phyloP scores from a whole-genome alignment of 2,797 vertebrate genomes.

The Phoeniculus purpureus region DNA sequence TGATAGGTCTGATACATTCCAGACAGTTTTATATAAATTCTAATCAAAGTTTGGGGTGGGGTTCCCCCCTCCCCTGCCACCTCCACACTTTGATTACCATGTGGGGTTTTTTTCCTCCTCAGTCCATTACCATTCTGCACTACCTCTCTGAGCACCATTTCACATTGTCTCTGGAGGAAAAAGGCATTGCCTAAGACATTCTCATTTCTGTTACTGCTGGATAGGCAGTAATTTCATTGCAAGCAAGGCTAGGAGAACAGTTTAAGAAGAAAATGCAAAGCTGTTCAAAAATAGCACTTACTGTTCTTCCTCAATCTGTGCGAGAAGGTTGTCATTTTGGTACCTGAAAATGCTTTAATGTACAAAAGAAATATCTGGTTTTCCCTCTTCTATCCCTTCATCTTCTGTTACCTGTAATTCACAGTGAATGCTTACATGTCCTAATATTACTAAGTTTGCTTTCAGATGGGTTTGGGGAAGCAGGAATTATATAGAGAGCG shows the following conservation, averaged over 20 bases:
- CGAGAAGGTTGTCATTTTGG: constrained; percentile 1
- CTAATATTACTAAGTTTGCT: background rate
- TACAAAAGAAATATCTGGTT: background rate
- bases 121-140: background rate
- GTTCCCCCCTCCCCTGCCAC: background rate
- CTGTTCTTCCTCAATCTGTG: background rate
- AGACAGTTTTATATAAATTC: constrained; percentile 15
- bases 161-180: background rate
- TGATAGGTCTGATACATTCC: background rate
- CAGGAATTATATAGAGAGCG: background rate
- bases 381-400: background rate
- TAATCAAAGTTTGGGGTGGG: background rate
- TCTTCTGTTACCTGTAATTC: background rate
- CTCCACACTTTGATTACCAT: background rate
- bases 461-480: background rate
- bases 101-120: background rate
- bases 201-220: constrained; percentile 36
- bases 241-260: background rate
- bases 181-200: background rate
- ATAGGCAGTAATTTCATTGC: constrained; percentile 28
- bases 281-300: constrained; percentile 10
- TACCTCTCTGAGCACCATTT: constrained; percentile 8
- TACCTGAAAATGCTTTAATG: background rate
- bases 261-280: constrained; percentile 27
- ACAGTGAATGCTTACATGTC: background rate